phyloP scores from a whole-genome alignment of 92 coral and sea anemone species.

The Pocillopora meandrina region DNA sequence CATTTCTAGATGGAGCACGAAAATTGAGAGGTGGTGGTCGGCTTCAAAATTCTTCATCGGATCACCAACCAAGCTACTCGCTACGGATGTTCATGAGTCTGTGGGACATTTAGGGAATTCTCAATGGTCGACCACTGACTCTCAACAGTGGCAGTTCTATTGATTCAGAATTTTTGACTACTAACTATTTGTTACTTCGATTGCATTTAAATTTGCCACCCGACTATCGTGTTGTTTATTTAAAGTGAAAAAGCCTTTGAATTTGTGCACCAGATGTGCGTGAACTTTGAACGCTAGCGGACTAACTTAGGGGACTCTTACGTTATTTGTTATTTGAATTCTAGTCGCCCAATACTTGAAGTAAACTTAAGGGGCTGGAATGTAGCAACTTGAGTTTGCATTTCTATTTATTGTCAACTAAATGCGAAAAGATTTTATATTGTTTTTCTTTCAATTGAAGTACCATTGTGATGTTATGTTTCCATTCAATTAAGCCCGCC shows the following conservation, averaged over 20 bases:
- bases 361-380: background rate
- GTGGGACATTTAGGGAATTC: conserved; percentile 42
- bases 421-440: background rate
- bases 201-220: conserved; percentile 29
- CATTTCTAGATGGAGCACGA: conserved; percentile 33
- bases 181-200: conserved; percentile 16
- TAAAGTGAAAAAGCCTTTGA: background rate
- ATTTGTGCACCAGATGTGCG: background rate
- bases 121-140: background rate
- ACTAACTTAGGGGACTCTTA: background rate
- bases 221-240: background rate
- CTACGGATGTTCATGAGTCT: conserved; percentile 26
- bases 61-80: background rate
- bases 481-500: too few relatives aligned
- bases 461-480: too few relatives aligned
- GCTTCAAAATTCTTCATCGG: background rate
- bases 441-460: background rate
- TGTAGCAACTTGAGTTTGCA: background rate
- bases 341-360: background rate
- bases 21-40: conserved; percentile 46
- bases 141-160: background rate
- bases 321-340: background rate
- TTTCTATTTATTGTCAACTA: too few relatives aligned
- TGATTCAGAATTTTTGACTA: conserved; percentile 39
- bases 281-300: background rate